Evolutionary conservation across 2,888 invertebrate species (phyloP).

Genomic region (Drosophila recens): DNA sequence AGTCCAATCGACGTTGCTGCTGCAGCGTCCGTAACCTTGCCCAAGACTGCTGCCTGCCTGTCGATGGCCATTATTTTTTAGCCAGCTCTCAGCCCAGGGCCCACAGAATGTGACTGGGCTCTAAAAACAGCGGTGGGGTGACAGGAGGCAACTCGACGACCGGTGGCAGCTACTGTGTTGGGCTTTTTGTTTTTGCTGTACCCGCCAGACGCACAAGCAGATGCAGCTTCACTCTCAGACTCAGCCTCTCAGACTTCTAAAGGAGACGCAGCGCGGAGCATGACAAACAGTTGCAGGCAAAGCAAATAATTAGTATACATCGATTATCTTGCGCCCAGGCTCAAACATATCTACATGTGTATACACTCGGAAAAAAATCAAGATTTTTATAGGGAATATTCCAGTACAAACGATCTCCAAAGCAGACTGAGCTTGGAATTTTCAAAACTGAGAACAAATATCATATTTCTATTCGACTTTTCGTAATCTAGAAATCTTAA

Average conservation of each 20-base stretch:
- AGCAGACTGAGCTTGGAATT: no score
- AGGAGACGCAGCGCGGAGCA: constrained; percentile 52
- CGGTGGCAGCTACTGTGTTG: constrained; percentile 49
- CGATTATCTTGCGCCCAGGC: constrained; percentile 75
- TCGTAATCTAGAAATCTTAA: no score
- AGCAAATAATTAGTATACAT: constrained; percentile 81
- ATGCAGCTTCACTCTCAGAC: constrained; percentile 11
- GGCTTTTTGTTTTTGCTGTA: constrained; percentile 80
- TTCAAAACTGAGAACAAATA: no score
- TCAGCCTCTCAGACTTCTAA: constrained; percentile 11
- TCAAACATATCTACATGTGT: constrained; percentile 43
- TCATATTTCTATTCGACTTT: no score
- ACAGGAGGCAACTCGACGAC: neutral
- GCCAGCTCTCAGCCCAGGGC: constrained; percentile 49
- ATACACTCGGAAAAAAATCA: neutral
- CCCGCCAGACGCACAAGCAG: constrained; percentile 48
- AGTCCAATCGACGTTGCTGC: no score
- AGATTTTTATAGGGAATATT: no score
- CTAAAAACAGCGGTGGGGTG: neutral
- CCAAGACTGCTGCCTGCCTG: constrained; percentile 65
- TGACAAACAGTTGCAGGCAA: constrained; percentile 81
- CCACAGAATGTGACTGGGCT: constrained; percentile 19
- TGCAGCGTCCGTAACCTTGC: constrained; percentile 69
- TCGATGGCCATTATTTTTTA: constrained; percentile 78
- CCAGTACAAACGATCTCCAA: no score